Evolutionary conservation across 2,113 vertebrate species (phyloP).

Genomic region (Bagarius yarrelli): DNA sequence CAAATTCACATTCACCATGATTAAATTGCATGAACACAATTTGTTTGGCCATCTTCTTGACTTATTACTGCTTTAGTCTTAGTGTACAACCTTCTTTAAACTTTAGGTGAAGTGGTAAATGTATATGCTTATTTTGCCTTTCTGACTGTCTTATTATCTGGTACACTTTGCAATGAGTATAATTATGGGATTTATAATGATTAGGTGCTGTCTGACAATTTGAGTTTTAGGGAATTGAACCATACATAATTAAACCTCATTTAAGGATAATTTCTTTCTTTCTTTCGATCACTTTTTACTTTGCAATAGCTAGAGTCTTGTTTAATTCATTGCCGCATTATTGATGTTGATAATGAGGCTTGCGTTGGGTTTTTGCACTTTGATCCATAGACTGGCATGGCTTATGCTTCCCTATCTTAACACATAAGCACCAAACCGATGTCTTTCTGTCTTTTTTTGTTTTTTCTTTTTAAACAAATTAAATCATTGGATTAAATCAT

Average conservation of each 20-base stretch:
- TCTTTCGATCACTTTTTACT: neutral
- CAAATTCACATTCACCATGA: neutral
- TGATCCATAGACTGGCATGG: constrained; percentile 62
- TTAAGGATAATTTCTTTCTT: too few species aligned
- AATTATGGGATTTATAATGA: neutral
- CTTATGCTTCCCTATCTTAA: constrained; percentile 50
- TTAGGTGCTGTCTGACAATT: too few species aligned
- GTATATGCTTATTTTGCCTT: neutral
- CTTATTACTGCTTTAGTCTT: neutral
- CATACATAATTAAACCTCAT: too few species aligned
- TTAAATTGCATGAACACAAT: neutral
- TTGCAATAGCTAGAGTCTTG: neutral
- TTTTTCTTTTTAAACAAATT: too few species aligned
- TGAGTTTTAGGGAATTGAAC: too few species aligned
- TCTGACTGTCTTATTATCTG: neutral
- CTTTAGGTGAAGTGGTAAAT: neutral
- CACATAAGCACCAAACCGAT: constrained; percentile 56
- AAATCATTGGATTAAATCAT: constrained; percentile 56
- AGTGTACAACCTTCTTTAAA: too few species aligned
- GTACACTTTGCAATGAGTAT: neutral
- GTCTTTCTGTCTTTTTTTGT: neutral
- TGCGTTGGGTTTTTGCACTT: constrained; percentile 42
- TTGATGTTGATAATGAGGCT: constrained; percentile 39
- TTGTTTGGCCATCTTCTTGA: neutral
- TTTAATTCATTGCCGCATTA: neutral